A percentile compares a stretch with the other conserved stretches of the same genome.
These are phyloP conservation scores for Zaprionus taronus DNA, from an alignment of 1,140 invertebrate genomes.

Conservation along the genomic window DNA sequence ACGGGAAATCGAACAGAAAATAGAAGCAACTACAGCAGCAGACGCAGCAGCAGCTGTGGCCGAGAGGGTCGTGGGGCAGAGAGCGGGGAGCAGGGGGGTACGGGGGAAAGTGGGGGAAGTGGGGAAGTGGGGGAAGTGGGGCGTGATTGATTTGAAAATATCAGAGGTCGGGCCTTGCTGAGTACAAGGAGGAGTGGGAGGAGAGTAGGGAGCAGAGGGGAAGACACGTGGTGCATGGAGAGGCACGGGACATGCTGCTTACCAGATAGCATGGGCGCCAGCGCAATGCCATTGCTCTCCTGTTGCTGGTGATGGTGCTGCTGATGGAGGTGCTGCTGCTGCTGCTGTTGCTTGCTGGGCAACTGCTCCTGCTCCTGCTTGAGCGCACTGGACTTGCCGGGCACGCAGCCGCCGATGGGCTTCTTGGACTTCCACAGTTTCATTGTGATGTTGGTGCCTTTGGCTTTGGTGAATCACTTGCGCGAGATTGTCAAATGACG, in stretches of 20 bases:
- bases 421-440: conserved; percentile 83
- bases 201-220: not conserved
- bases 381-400: conserved; percentile 68
- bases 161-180: conserved; percentile 8
- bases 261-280: conserved; percentile 81
- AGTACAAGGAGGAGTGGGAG: not conserved
- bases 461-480: conserved; percentile 3
- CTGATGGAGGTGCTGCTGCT: conserved; percentile 36
- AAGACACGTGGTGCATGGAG: not conserved
- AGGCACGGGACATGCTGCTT: conserved; percentile 25
- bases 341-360: conserved; percentile 41
- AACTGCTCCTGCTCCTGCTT: conserved; percentile 76
- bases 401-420: conserved; percentile 78
- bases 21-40: conserved; percentile 21
- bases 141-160: conserved; percentile 34
- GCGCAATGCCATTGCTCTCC: conserved; percentile 67
- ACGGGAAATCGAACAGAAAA: conserved; percentile 39
- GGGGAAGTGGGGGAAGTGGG: not conserved
- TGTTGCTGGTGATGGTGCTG: conserved; percentile 52
- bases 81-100: not conserved
- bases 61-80: not conserved
- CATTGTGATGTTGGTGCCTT: conserved; percentile 40
- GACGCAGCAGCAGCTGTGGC: conserved; percentile 5
- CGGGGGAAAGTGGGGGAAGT: too few relatives aligned
- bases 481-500: conserved; percentile 1